Percentiles rank a stretch among this genome's conserved stretches.
phyloP scores from a whole-genome alignment of 1,140 invertebrate species.

The Orius laevigatus region DNA sequence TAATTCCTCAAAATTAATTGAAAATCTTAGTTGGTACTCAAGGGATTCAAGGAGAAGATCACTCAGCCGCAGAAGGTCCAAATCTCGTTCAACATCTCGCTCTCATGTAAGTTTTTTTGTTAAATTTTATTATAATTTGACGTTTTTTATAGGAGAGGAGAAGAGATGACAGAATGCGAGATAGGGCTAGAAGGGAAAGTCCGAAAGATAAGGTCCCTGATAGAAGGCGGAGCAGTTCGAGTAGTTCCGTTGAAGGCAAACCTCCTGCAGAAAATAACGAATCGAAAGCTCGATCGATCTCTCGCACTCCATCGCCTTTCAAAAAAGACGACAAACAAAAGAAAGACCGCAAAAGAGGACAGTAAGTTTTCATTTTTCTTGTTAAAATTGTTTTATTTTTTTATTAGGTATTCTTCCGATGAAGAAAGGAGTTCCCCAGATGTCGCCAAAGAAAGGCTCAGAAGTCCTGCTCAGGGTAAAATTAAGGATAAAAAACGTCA shows the following conservation, averaged over 20 bases:
- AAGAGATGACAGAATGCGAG: no score
- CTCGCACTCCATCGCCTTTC: constrained; percentile 5
- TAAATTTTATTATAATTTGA: constrained; percentile 6
- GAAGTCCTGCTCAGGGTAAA: neutral
- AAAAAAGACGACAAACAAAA: constrained; percentile 5
- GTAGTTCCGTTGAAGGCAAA: constrained; percentile 6
- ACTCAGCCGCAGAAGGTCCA: constrained; percentile 7
- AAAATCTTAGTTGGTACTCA: neutral
- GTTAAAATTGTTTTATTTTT: neutral
- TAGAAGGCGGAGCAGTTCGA: constrained; percentile 9
- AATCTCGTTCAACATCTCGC: constrained; percentile 9
- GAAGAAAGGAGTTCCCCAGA: constrained; percentile 9
- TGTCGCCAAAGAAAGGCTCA: neutral
- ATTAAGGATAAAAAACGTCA: neutral
- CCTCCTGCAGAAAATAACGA: constrained; percentile 3
- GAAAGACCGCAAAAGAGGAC: constrained; percentile 4
- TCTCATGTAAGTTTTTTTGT: neutral
- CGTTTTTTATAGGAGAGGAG: neutral
- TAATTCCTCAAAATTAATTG: neutral
- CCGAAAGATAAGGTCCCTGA: constrained; percentile 11
- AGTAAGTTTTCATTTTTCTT: no score
- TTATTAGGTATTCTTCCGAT: constrained; percentile 6
- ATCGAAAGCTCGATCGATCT: neutral
- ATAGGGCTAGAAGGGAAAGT: no score
- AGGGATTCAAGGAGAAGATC: constrained; percentile 17